Evolutionary conservation across 2,888 invertebrate genomes (phyloP).

Genomic region (Sarcophaga subvicina): DNA sequence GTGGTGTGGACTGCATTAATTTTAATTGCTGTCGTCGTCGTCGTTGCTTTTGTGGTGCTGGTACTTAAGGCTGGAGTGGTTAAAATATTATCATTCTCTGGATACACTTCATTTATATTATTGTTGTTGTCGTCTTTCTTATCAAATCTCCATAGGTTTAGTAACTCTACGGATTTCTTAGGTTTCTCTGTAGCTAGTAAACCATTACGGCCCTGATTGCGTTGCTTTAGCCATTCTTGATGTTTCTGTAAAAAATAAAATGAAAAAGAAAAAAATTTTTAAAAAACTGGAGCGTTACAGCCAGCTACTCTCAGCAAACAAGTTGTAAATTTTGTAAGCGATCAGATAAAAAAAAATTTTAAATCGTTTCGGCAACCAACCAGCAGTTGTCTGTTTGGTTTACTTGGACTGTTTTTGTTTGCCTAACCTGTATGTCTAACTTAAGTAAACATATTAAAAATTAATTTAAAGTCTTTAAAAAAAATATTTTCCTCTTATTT

Average conservation of each 20-base stretch:
- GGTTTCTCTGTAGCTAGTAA: conserved; percentile 60
- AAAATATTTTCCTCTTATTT: not conserved
- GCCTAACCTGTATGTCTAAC: not conserved
- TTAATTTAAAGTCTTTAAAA: conserved; percentile 2
- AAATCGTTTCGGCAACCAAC: too few relatives aligned
- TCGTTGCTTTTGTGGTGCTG: conserved; percentile 1
- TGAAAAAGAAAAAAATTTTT: too few relatives aligned
- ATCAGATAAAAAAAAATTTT: too few relatives aligned
- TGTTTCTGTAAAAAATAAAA: conserved; percentile 76
- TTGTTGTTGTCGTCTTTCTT: conserved; percentile 70
- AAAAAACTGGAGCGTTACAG: too few relatives aligned
- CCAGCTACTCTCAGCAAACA: too few relatives aligned
- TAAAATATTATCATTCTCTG: conserved; percentile 74
- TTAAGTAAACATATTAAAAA: conserved; percentile 15
- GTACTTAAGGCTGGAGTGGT: conserved; percentile 47
- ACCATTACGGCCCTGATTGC: conserved; percentile 70
- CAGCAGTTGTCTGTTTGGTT: too few relatives aligned
- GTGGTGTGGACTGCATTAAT: conserved; percentile 8
- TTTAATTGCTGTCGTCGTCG: conserved; percentile 45
- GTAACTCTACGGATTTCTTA: conserved; percentile 71
- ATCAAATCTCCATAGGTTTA: conserved; percentile 76
- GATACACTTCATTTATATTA: conserved; percentile 78
- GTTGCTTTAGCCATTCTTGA: conserved; percentile 80
- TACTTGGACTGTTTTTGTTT: not conserved
- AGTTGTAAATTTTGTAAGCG: too few relatives aligned